A percentile compares a stretch with the other conserved stretches of the same genome.
These are phyloP conservation scores for Leptarthrus brevirostris DNA, from an alignment of 2,888 invertebrate genomes.

Conservation along the genomic window DNA sequence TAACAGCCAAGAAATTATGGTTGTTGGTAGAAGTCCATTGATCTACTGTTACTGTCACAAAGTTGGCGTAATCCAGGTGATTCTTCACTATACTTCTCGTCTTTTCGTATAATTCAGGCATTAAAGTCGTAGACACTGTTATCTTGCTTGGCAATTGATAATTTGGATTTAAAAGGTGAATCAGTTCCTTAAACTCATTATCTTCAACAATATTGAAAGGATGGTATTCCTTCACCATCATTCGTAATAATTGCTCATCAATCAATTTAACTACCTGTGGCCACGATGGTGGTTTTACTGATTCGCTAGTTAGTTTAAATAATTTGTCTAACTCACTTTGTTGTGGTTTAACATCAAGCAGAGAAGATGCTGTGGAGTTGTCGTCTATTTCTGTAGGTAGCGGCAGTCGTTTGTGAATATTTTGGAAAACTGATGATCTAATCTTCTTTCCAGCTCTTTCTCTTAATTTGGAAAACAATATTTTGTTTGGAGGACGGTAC, in stretches of 20 bases:
- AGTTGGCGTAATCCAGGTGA: not conserved
- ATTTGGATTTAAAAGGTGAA: not conserved
- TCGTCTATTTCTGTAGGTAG: too few species aligned
- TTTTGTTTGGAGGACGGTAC: too few species aligned
- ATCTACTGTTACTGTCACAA: not conserved
- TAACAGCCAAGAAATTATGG: slow-evolving; percentile 1
- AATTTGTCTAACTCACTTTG: too few species aligned
- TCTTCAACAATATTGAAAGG: slow-evolving; percentile 5
- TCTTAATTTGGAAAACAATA: too few species aligned
- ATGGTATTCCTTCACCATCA: not conserved
- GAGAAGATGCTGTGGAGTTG: too few species aligned
- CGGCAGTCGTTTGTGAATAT: too few species aligned
- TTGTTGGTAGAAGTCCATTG: not conserved
- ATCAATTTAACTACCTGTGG: not conserved
- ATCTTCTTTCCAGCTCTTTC: too few species aligned
- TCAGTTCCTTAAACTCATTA: not conserved
- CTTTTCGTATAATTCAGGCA: not conserved
- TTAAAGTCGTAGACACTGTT: not conserved
- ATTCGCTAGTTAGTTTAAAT: too few species aligned
- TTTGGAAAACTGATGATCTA: too few species aligned
- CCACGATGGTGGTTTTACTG: too few species aligned
- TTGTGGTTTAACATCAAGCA: too few species aligned
- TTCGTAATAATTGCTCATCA: not conserved
- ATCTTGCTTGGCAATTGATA: not conserved
- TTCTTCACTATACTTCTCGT: not conserved